A percentile compares a stretch with the other conserved stretches of the same genome.
These are phyloP conservation scores for Fulica atra DNA, from an alignment of 2,113 vertebrate species.

Conservation along the genomic window DNA sequence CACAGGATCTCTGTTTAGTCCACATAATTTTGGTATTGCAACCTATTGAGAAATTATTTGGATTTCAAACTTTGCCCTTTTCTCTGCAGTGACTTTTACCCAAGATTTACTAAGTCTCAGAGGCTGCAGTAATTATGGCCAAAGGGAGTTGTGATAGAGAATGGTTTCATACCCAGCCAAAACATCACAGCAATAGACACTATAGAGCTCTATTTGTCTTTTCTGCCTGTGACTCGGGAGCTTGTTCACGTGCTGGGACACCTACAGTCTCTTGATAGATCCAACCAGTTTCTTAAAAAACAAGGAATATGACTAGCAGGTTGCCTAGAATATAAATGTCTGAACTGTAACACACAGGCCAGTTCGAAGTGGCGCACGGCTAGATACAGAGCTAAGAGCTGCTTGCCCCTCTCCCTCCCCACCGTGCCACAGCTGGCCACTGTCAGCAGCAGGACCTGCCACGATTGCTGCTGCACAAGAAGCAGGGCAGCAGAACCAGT, in stretches of 20 bases:
- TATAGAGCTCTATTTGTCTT: background rate
- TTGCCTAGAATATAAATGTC: background rate
- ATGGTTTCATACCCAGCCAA: background rate
- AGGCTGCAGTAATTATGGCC: background rate
- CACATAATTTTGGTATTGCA: slow-evolving; percentile 1
- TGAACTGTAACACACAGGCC: background rate
- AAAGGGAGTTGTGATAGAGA: background rate
- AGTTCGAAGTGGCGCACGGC: background rate
- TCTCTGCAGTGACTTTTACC: slow-evolving; percentile 29
- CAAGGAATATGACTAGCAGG: background rate
- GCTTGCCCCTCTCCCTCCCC: background rate
- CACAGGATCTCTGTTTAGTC: background rate
- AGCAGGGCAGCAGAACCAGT: background rate
- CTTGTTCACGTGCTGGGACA: background rate
- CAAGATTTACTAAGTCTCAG: slow-evolving; percentile 16
- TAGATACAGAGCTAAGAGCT: background rate
- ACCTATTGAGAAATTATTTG: slow-evolving; percentile 15
- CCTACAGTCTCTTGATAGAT: background rate
- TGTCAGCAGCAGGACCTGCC: background rate
- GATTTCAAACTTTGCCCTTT: slow-evolving; percentile 15
- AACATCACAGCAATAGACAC: background rate
- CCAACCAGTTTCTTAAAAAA: background rate
- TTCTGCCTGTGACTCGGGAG: background rate
- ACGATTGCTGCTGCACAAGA: background rate
- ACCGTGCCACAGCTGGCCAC: background rate